These are phyloP conservation scores for Drusus annulatus DNA, from an alignment of 1,140 invertebrate species.

Conservation along the genomic window DNA sequence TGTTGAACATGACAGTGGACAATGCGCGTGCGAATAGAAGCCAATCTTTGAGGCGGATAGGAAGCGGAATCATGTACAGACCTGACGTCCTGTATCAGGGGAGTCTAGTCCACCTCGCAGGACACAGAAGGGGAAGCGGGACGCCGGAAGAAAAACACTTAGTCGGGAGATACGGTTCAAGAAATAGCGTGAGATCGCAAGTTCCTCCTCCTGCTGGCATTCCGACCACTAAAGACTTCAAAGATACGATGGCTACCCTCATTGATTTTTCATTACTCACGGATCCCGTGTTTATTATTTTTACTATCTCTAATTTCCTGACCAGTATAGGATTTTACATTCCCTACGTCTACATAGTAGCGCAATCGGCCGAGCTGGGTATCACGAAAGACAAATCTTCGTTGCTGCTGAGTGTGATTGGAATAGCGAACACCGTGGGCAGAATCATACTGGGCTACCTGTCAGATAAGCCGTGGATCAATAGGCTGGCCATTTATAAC, in stretches of 20 bases:
- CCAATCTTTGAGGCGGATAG: slow-evolving; percentile 64
- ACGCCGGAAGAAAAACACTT: slow-evolving; percentile 63
- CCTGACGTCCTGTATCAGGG: slow-evolving; percentile 92
- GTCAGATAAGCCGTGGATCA: slow-evolving; percentile 90
- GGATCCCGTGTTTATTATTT: slow-evolving; percentile 91
- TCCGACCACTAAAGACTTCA: slow-evolving; percentile 73
- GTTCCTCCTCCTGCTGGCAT: slow-evolving; percentile 71
- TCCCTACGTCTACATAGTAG: slow-evolving; percentile 89
- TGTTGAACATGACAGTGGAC: slow-evolving; percentile 69
- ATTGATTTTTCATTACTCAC: slow-evolving; percentile 87
- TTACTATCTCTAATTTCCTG: slow-evolving; percentile 94
- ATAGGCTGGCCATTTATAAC: slow-evolving; percentile 92
- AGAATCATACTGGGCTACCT: slow-evolving; percentile 88
- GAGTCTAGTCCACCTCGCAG: slow-evolving; percentile 75
- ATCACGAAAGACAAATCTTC: slow-evolving; percentile 74
- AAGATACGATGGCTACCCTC: slow-evolving; percentile 85
- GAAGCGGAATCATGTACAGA: slow-evolving; percentile 85
- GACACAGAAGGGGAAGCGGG: slow-evolving; percentile 61
- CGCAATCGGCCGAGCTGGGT: slow-evolving; percentile 75
- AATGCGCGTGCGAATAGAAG: slow-evolving; percentile 62
- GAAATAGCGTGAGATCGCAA: slow-evolving; percentile 60
- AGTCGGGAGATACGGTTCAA: slow-evolving; percentile 57
- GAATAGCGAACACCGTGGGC: slow-evolving; percentile 91
- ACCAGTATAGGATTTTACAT: slow-evolving; percentile 97
- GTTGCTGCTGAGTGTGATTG: slow-evolving; percentile 84